Conservation (phyloP, 1,140 invertebrate species). For the Berghia stephanieae region DNA sequence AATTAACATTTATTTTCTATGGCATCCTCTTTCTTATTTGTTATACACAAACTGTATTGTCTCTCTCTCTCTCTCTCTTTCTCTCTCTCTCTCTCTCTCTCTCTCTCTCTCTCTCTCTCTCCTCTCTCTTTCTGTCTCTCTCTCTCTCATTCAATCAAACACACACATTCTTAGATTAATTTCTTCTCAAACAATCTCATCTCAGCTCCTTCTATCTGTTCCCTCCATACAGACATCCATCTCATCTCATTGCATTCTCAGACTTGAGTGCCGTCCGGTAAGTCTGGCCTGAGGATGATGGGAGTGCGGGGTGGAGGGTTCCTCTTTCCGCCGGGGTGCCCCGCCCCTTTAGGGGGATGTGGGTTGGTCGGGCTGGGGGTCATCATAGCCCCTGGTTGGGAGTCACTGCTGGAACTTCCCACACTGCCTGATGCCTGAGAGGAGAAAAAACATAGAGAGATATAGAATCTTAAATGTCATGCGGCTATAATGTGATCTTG, state of each 20-base stretch:
- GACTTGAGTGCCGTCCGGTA: conserved; percentile 58
- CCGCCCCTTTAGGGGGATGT: background rate
- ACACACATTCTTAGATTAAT: too few species aligned
- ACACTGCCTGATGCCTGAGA: conserved; percentile 55
- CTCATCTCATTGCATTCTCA: conserved; percentile 26
- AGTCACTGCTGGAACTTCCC: conserved; percentile 52
- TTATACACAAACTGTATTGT: too few species aligned
- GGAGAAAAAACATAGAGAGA: background rate
- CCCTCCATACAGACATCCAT: background rate
- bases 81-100: background rate
- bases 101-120: background rate
- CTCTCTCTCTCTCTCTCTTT: background rate
- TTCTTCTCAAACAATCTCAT: too few species aligned
- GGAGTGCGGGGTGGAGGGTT: conserved; percentile 31
- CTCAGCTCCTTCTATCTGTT: background rate
- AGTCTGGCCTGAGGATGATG: conserved; percentile 30
- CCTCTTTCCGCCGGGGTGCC: conserved; percentile 23
- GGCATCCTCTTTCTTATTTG: background rate
- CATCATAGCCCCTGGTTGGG: conserved; percentile 36
- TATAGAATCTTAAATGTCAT: background rate
- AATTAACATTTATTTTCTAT: background rate
- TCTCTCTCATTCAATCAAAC: too few species aligned
- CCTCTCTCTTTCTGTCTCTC: background rate
- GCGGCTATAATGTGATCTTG: too few species aligned
- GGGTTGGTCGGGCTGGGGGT: background rate